phyloP scores from a whole-genome alignment of 2,888 invertebrate species.

The Sphaerolaimus hirsutus region DNA sequence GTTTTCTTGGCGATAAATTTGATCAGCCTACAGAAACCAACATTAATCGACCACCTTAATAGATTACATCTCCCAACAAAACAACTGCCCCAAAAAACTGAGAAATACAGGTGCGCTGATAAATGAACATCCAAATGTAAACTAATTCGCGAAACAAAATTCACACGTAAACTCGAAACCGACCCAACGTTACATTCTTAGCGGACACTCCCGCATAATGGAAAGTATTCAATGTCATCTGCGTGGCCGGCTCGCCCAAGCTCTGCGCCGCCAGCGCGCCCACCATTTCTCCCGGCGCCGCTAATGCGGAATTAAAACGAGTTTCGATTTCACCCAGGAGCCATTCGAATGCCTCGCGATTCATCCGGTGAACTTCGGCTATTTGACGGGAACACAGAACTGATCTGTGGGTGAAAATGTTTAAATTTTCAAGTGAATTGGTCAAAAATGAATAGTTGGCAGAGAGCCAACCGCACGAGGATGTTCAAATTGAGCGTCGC shows the following conservation, averaged over 20 bases:
- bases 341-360: constrained; percentile 95
- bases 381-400: constrained; percentile 85
- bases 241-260: constrained; percentile 93
- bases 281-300: constrained; percentile 87
- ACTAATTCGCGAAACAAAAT: too few species aligned
- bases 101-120: too few species aligned
- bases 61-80: too few species aligned
- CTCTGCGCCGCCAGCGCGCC: constrained; percentile 97
- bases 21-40: too few species aligned
- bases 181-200: constrained; percentile 49
- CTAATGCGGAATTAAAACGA: constrained; percentile 39
- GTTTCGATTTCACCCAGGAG: constrained; percentile 96
- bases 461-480: constrained; percentile 68
- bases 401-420: too few species aligned
- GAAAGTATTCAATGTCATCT: constrained; percentile 99
- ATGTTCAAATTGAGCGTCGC: constrained; percentile 91
- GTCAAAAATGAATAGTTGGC: too few species aligned
- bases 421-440: too few species aligned
- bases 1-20: too few species aligned
- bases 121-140: too few species aligned
- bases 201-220: constrained; percentile 99
- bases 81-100: too few species aligned
- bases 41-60: too few species aligned
- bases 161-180: too few species aligned
- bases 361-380: constrained; percentile 76